phyloP scores from a whole-genome alignment of 2,113 vertebrate genomes.

The Oxygymnocypris stewartii region DNA sequence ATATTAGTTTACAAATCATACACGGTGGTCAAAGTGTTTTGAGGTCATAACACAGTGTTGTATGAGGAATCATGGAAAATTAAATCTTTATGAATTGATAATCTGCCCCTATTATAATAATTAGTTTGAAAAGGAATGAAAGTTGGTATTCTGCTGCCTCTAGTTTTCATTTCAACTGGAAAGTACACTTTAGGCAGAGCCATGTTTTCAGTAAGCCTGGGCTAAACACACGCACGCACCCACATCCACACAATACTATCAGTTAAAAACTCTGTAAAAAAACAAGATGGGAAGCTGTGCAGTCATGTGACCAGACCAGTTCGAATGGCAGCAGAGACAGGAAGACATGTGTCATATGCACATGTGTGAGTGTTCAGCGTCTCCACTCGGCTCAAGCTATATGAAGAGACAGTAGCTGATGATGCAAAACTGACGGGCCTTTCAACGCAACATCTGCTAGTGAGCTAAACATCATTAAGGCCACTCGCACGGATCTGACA shows the following conservation, averaged over 20 bases:
- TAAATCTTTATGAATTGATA: background rate
- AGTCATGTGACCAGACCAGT: background rate
- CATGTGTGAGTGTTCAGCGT: constrained; percentile 22
- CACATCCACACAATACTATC: too few relatives aligned
- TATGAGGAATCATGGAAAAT: background rate
- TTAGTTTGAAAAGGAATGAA: background rate
- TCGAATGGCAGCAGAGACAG: constrained; percentile 15
- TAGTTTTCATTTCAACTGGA: background rate
- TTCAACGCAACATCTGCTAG: constrained; percentile 46
- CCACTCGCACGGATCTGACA: constrained; percentile 18
- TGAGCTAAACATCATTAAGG: constrained; percentile 40
- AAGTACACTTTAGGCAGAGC: background rate
- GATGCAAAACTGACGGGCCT: constrained; percentile 41
- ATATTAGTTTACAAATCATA: too few relatives aligned
- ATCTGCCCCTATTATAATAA: too few relatives aligned
- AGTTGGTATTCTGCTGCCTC: background rate
- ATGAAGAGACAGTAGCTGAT: constrained; percentile 32
- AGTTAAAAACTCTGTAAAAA: too few relatives aligned
- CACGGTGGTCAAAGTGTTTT: too few relatives aligned
- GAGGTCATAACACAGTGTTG: too few relatives aligned
- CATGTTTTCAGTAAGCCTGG: too few relatives aligned
- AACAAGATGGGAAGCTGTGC: too few relatives aligned
- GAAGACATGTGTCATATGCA: background rate
- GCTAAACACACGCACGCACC: background rate
- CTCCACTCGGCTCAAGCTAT: constrained; percentile 10